Evolutionary conservation across 2,797 vertebrate genomes (phyloP), one percentile per base, ranked within the genome.

Genomic region (Phaenicophaeus curvirostris): DNA sequence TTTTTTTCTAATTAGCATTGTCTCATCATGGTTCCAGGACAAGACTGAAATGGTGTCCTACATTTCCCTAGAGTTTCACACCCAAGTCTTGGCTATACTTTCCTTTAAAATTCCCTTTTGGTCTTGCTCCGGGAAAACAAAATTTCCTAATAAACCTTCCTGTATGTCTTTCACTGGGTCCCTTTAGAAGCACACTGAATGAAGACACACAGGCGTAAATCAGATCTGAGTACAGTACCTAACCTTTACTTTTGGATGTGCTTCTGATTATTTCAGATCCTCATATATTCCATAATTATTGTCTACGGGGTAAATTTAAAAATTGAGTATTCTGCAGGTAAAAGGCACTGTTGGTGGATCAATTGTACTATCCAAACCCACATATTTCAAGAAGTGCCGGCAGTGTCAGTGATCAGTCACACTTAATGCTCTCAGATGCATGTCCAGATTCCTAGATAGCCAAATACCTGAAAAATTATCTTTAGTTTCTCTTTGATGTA

Each of bases 231-330:
- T 71, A 19, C 71, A 31, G 55, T 65, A 44, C 41, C 74, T 85
- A 67, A 79, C 46, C 31, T 89, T 94, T 94, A 55, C 24, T 73
- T 87, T 74, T 73, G 74, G 57, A 53, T 3, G 4, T 46, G 25
- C 33, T 93, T 87, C 25, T 69, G 28, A 50, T 87, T 74, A 93
- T 93, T 92, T 90, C n/a, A 89, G 79, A n/a, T 80, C 44, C 28
- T 91, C 24, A 4, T n/a, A 18, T 76, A 53, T 23, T 85, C 75
- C 76, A 0, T 87, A 91, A 82, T 93, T 93, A n/a, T 57, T 87
- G 7, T 69, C 31, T 37, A 46, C 15, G 80, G 28, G 7, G 3
- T 77, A 17, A n/a, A 41, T 61, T 65, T 85, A 12, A 80, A 91
- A 63, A 33, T 2, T 23, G 41, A 33, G 9, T 37, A 12, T 53